Base-by-base conservation (phyloP, 1,140 invertebrate species). In the Sminthurides bifidus region DNA sequence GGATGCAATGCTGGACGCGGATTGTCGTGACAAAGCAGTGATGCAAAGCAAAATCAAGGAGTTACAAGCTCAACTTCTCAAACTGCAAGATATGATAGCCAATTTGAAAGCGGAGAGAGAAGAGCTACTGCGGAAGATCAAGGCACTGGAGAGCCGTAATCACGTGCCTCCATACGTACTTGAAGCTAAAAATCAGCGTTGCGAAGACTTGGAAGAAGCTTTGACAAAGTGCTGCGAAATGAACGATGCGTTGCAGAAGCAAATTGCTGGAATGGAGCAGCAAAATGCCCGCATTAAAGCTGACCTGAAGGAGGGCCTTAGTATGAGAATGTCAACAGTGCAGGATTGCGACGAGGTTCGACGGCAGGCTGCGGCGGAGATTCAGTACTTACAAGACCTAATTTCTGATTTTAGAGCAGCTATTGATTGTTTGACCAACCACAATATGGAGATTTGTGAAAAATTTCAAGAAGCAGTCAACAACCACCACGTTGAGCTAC, bases 401-500 rank as follows among this genome's bases (percentile, higher is more conserved):
- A 53, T 60, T 19, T 2, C 40, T 29, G 54, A 60, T n/a, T 35
- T 40, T 1, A 51, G 46, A 26, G 17, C 48, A 29, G 43, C 12
- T 17, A 37, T 59, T n/a, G 41, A 37, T 15, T 41, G 15, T 38
- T 50, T 33, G n/a, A 59, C 40, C 24, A 26, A n/a, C 2, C 49
- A 54, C 33, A 63, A 60, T 38, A 27, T 37, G 12, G 56, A 58
- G 15, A 51, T 58, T 26, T 64, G 63, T 52, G 30, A 59, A 23
- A 46, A 57, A 44, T 54, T 53, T 29, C 53, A 38, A 26, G 40
- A 44, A 26, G 44, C 57, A 5, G 51, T 64, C 1, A 5, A 2
- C 21, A 54, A 54, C 19, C 59, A 64, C 54, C 63, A 64, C 38
- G 17, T 14, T 5, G 63, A 61, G 44, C 50, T 61, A 57, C 59